phyloP scores from a whole-genome alignment of 2,888 invertebrate species.

The Oeneis ivallda region DNA sequence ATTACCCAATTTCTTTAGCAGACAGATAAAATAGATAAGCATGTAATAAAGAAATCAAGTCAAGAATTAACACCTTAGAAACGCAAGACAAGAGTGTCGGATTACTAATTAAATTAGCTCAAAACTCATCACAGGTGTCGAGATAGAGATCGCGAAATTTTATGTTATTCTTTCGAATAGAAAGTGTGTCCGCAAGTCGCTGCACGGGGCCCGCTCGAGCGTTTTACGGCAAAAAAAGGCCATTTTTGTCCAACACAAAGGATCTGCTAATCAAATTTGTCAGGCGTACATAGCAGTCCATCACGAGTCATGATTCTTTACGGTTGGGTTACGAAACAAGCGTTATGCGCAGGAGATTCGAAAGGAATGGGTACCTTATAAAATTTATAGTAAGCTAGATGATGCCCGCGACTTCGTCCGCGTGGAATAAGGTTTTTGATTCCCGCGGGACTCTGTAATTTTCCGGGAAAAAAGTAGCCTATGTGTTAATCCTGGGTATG shows the following conservation, averaged over 20 bases:
- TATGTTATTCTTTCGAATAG: constrained; percentile 25
- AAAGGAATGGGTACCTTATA: too few relatives aligned
- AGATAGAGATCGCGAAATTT: constrained; percentile 23
- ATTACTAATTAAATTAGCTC: constrained; percentile 19
- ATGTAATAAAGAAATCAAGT: neutral
- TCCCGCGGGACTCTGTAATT: too few relatives aligned
- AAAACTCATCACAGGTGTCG: constrained; percentile 19
- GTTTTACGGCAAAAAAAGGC: constrained; percentile 26
- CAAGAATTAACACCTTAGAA: constrained; percentile 9
- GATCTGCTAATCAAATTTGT: constrained; percentile 34
- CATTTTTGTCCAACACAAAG: constrained; percentile 26
- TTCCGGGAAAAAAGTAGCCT: too few relatives aligned
- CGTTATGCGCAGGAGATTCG: neutral
- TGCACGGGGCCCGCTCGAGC: constrained; percentile 5
- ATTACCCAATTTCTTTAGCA: neutral
- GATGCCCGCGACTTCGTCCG: too few relatives aligned
- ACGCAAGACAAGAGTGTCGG: constrained; percentile 16
- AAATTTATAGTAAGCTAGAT: neutral
- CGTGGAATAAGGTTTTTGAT: too few relatives aligned
- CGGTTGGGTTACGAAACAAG: constrained; percentile 14
- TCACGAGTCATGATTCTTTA: constrained; percentile 25
- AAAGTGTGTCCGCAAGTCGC: constrained; percentile 25
- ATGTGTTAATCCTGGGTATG: too few relatives aligned
- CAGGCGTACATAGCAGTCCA: constrained; percentile 28
- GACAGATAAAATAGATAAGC: neutral